These are phyloP conservation scores for Fringilla coelebs DNA, from an alignment of 2,797 vertebrate species.

Conservation along the genomic window DNA sequence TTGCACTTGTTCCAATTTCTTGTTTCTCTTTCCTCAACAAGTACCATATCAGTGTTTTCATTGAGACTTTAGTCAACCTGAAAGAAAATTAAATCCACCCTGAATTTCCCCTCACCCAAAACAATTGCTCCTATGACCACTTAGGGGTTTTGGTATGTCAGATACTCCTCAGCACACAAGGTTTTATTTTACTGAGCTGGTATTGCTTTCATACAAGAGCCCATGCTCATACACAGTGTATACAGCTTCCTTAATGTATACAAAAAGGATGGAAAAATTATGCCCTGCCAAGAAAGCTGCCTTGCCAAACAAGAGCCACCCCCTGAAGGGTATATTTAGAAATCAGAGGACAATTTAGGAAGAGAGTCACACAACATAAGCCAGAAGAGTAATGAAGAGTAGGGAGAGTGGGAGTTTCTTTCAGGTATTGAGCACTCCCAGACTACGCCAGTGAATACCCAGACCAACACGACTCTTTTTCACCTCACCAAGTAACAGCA, in stretches of 20 bases:
- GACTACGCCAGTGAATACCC: not conserved
- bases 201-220: not conserved
- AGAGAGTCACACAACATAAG: not conserved
- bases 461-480: not conserved
- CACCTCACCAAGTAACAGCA: not conserved
- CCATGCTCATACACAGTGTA: not conserved
- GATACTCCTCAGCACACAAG: not conserved
- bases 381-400: not conserved
- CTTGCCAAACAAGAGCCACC: not conserved
- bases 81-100: not conserved
- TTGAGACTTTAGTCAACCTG: not conserved
- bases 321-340: conserved; percentile 27
- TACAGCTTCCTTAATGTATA: not conserved
- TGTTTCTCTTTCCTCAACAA: not conserved
- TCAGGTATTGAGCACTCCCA: not conserved
- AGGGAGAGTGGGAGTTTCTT: conserved; percentile 5
- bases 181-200: not conserved
- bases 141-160: fast-evolving
- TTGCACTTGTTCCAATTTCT: not conserved
- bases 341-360: conserved; percentile 4
- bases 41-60: not conserved
- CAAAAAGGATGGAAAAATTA: conserved; percentile 14
- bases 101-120: not conserved
- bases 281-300: conserved; percentile 4
- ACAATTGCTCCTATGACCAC: not conserved